Evolutionary conservation across 1,140 invertebrate species (phyloP).

Genomic region (Bombus soroeensis): DNA sequence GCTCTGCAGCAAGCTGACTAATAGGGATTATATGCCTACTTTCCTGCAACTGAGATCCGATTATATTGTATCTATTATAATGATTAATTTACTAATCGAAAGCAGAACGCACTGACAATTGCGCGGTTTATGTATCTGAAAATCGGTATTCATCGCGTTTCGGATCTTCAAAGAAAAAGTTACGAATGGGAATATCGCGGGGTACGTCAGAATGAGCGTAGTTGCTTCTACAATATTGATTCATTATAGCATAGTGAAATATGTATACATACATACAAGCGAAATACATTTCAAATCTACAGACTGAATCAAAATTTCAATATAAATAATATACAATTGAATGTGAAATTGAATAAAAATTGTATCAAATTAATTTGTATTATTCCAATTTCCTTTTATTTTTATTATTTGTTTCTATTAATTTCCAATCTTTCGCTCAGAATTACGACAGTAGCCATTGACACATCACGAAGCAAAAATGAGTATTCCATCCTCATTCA

Average conservation of each 20-base stretch:
- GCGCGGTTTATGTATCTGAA: neutral
- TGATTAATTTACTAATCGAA: neutral
- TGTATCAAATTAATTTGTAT: too few relatives aligned
- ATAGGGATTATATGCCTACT: slow-evolving; percentile 41
- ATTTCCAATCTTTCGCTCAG: neutral
- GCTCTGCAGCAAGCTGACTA: neutral
- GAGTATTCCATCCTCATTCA: neutral
- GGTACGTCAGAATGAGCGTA: too few relatives aligned
- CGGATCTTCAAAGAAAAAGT: neutral
- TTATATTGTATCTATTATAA: neutral
- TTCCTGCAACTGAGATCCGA: slow-evolving; percentile 7
- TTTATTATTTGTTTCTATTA: neutral
- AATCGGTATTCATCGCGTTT: neutral
- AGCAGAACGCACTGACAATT: neutral
- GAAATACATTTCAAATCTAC: too few relatives aligned
- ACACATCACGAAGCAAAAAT: neutral
- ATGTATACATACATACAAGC: too few relatives aligned
- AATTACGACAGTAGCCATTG: neutral
- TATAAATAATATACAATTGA: too few relatives aligned
- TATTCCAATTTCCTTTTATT: neutral
- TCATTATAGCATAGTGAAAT: too few relatives aligned
- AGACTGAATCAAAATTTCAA: too few relatives aligned
- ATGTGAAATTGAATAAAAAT: too few relatives aligned
- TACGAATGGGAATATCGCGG: neutral
- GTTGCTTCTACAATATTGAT: too few relatives aligned